Conservation (phyloP, 2,113 vertebrate genomes). For the Nyctereutes procyonoides region DNA sequence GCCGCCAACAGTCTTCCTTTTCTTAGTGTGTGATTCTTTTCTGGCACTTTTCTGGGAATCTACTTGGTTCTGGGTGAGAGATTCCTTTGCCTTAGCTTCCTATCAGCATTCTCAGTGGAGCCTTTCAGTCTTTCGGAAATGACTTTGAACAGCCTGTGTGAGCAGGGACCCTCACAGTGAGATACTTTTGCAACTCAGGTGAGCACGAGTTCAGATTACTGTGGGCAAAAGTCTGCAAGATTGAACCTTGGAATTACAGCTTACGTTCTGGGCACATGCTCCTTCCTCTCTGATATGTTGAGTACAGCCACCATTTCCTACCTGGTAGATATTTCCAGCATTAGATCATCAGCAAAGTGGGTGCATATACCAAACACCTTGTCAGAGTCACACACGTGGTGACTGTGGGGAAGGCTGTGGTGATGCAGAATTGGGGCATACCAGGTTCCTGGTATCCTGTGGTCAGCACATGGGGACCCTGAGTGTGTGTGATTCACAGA, state of each 20-base stretch:
- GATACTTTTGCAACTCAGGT: background rate
- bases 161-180: background rate
- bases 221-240: background rate
- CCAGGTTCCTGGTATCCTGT: accelerated
- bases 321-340: accelerated
- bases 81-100: background rate
- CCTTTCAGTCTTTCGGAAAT: background rate
- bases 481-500: background rate
- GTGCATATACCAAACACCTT: accelerated
- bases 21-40: background rate
- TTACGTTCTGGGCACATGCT: accelerated
- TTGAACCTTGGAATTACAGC: background rate
- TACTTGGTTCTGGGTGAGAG: accelerated
- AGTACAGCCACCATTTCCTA: background rate
- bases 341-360: background rate
- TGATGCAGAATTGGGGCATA: too few relatives aligned
- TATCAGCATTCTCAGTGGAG: background rate
- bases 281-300: accelerated
- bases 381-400: accelerated
- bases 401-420: accelerated
- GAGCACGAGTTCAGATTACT: too few relatives aligned
- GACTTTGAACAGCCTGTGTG: background rate
- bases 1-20: background rate
- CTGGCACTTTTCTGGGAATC: accelerated
- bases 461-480: background rate